Base-by-base conservation (phyloP, 2,113 vertebrate species). In the Buteo buteo region DNA sequence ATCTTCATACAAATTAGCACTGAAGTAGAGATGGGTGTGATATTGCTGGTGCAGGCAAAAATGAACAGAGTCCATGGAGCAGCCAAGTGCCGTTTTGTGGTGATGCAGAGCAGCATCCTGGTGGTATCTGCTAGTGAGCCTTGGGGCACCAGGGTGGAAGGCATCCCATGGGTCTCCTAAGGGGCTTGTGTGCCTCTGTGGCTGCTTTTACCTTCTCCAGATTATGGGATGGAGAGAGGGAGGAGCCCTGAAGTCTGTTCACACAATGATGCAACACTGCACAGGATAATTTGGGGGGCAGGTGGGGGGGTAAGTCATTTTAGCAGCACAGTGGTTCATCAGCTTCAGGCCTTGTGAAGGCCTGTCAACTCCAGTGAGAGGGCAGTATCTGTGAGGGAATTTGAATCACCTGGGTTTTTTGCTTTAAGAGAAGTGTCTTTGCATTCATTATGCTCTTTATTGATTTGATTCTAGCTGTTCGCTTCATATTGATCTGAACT, bases 391-490 rank as follows among this genome's bases (percentile, higher is more conserved):
- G 50, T 82, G 49, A 83, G 44, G 67, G 71, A 83, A 71, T 84
- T 69, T 70, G 76, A 90, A 65, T 59, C 45, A 26, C n/a, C 49
- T 96, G 47, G 12, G 5, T 10, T 82, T 69, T 69, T 73, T 94
- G 40, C 84, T 96, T 82, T 67, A 83, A 88, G 12, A 69, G 16
- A 88, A 69, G 10, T 89, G 73, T 65, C 86, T 93, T 92, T 21
- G 22, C 44, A 55, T 82, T 95, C 66, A 69, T 96, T 92, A 91
- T 95, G 87, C 70, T 50, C 21, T 64, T 44, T 89, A 94, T 94
- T 79, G 86, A 97, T 96, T 90, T 83, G 91, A 55, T 83, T 94
- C 93, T 91, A 62, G n/a, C 86, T 80, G 22, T 86, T 92, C 3
- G 3, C 44, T 52, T 93, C 4, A 1, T 65, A 97, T 96, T 45